These are phyloP conservation scores for Rhineura floridana DNA, from an alignment of 2,113 vertebrate genomes.

Conservation along the genomic window DNA sequence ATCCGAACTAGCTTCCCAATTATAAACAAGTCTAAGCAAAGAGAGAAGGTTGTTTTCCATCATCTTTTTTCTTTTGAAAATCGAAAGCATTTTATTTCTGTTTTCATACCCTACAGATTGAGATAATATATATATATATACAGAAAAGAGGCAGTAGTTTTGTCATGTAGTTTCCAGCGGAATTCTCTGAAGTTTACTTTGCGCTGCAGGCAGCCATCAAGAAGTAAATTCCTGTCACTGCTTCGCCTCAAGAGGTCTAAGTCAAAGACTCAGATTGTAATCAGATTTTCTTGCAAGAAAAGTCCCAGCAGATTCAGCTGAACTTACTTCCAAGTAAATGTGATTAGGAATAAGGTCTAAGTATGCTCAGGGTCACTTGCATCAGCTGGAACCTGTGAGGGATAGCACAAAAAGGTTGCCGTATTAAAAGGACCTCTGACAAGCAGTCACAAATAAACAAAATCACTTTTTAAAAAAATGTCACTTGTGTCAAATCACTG, in stretches of 20 bases:
- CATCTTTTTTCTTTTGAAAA: slow-evolving; percentile 7
- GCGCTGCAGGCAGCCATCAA: too few relatives aligned
- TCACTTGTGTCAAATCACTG: too few relatives aligned
- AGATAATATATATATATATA: background rate
- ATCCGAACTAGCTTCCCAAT: slow-evolving; percentile 41
- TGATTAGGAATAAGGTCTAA: background rate
- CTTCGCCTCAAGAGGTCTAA: background rate
- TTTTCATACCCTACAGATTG: background rate
- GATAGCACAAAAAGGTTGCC: background rate
- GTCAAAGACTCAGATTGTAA: background rate
- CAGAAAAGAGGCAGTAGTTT: background rate
- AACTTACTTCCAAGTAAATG: background rate
- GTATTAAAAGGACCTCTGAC: background rate
- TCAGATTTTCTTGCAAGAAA: background rate
- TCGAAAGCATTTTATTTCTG: background rate
- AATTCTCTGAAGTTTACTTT: background rate
- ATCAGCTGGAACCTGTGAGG: background rate
- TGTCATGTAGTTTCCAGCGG: background rate
- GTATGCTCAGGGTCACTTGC: background rate
- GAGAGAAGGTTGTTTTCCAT: slow-evolving; percentile 27
- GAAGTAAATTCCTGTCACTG: background rate
- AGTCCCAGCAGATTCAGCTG: background rate
- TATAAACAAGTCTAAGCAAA: background rate
- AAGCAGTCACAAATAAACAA: background rate
- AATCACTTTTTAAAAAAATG: background rate